These are phyloP conservation scores for Pharmacophagus antenor DNA, from an alignment of 2,888 invertebrate genomes.

Conservation along the genomic window DNA sequence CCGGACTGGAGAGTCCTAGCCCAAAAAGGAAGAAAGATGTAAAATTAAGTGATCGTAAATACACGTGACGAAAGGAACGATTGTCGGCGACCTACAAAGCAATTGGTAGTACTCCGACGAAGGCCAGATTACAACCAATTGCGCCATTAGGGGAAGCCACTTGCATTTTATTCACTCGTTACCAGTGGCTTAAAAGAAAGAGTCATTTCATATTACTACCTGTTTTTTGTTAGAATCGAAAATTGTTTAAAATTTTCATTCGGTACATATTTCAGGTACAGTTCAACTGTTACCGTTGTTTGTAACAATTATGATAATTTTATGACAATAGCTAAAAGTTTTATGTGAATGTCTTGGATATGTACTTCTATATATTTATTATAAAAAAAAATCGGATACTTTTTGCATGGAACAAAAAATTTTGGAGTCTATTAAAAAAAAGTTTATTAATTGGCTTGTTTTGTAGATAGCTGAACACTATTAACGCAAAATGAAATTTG, in stretches of 20 bases:
- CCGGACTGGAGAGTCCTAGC: neutral
- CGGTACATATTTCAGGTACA: no score
- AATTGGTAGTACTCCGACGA: conserved; percentile 21
- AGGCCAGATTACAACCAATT: conserved; percentile 24
- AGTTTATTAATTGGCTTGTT: conserved; percentile 24
- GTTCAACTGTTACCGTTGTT: no score
- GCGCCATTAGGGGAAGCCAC: conserved; percentile 23
- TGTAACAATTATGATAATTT: no score
- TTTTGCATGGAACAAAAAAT: neutral
- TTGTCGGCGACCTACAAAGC: conserved; percentile 29
- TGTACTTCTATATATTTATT: neutral
- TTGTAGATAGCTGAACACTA: conserved; percentile 24
- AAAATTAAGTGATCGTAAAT: conserved; percentile 22
- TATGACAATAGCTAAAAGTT: no score
- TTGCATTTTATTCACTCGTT: conserved; percentile 24
- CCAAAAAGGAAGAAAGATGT: conserved; percentile 15
- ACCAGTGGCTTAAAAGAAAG: conserved; percentile 9
- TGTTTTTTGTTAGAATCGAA: neutral
- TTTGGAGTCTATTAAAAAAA: conserved; percentile 2
- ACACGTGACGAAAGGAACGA: conserved; percentile 4
- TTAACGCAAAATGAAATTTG: conserved; percentile 18
- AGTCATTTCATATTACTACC: neutral
- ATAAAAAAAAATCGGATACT: conserved; percentile 1
- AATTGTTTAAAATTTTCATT: neutral
- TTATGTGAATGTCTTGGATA: no score